These are phyloP conservation scores for Zosterops lateralis DNA, from an alignment of 2,113 vertebrate genomes.

Conservation along the genomic window DNA sequence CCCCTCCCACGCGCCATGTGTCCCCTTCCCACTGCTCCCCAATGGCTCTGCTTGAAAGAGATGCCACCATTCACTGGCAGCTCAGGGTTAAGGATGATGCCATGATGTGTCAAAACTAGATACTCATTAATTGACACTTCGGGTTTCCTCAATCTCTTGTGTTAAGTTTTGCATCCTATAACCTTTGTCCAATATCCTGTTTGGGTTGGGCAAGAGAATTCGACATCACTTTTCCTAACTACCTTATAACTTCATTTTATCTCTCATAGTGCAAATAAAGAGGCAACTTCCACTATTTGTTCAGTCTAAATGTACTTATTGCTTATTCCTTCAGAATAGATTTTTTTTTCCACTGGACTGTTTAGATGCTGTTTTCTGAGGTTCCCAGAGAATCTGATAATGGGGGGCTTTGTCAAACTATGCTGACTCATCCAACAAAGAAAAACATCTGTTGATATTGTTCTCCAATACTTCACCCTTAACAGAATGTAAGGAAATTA, in stretches of 20 bases:
- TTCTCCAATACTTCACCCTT: background rate
- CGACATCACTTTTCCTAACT: background rate
- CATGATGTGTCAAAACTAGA: background rate
- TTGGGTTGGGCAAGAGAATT: background rate
- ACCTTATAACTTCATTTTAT: background rate
- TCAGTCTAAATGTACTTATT: background rate
- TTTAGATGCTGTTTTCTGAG: background rate
- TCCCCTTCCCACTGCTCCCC: background rate
- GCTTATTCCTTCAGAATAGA: background rate
- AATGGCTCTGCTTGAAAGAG: background rate
- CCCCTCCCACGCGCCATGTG: accelerated
- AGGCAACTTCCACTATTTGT: background rate
- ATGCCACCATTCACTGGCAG: accelerated
- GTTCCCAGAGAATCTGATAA: background rate
- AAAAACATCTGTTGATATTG: accelerated
- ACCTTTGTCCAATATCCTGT: background rate
- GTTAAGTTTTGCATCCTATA: background rate
- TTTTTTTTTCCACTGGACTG: background rate
- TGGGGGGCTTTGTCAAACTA: background rate
- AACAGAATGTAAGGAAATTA: background rate
- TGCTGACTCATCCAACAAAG: background rate
- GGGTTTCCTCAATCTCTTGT: background rate
- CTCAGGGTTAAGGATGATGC: background rate
- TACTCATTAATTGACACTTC: background rate
- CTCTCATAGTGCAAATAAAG: background rate